These are phyloP conservation scores for Zygogramma bicolorata DNA, from an alignment of 2,888 invertebrate species.

Conservation along the genomic window DNA sequence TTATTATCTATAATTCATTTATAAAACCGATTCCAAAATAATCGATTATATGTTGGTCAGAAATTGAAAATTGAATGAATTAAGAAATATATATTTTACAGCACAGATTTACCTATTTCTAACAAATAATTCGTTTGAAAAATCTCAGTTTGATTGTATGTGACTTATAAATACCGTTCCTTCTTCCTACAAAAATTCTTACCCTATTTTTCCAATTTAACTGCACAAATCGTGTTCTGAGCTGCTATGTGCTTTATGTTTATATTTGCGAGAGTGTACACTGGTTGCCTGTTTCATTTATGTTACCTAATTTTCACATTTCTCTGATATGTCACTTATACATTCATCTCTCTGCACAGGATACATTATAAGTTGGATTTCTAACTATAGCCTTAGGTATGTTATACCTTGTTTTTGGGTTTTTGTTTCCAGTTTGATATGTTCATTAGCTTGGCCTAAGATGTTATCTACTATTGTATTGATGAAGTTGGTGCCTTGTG, in stretches of 20 bases:
- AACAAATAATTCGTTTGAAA: too few species aligned
- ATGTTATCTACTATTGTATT: not conserved
- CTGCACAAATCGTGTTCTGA: constrained; percentile 7
- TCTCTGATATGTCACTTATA: constrained; percentile 14
- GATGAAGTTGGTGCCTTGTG: not conserved
- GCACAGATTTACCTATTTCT: too few species aligned
- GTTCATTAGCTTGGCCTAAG: constrained; percentile 12
- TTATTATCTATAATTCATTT: too few species aligned
- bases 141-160: not conserved
- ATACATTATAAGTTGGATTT: constrained; percentile 59
- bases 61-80: not conserved
- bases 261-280: constrained; percentile 58
- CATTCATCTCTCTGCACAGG: constrained; percentile 51
- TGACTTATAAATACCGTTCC: not conserved
- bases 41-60: too few species aligned
- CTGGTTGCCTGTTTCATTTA: constrained; percentile 54
- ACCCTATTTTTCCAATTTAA: not conserved
- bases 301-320: constrained; percentile 27
- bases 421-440: constrained; percentile 27
- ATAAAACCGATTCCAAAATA: too few species aligned
- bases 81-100: too few species aligned
- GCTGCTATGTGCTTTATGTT: constrained; percentile 23
- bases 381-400: constrained; percentile 44
- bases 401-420: constrained; percentile 22
- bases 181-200: constrained; percentile 3